phyloP scores from a whole-genome alignment of 2,797 vertebrate genomes.

The Enteromius anoplus region DNA sequence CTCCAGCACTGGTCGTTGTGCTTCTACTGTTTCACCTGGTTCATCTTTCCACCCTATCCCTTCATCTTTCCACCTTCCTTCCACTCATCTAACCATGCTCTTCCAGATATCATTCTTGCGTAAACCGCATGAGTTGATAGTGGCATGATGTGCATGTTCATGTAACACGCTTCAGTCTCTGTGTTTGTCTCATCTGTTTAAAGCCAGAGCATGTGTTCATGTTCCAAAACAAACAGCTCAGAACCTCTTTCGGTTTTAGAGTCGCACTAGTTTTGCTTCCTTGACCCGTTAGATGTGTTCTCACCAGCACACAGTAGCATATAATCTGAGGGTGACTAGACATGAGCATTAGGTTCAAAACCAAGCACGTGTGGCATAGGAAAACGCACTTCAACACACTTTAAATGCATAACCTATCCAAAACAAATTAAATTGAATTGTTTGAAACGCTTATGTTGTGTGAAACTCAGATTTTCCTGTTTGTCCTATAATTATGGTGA shows the following conservation, averaged over 20 bases:
- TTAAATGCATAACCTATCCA: background rate
- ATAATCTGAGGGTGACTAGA: background rate
- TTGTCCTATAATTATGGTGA: background rate
- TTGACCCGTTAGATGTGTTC: background rate
- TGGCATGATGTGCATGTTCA: constrained; percentile 25
- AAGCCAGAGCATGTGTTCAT: background rate
- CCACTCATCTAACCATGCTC: constrained; percentile 2
- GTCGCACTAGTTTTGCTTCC: background rate
- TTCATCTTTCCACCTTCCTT: background rate
- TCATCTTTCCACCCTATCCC: background rate
- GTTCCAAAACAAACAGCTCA: constrained; percentile 14
- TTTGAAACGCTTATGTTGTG: background rate
- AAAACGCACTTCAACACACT: background rate
- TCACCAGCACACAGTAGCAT: background rate
- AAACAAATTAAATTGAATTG: background rate
- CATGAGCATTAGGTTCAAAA: background rate
- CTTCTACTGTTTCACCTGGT: constrained; percentile 18
- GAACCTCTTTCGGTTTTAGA: constrained; percentile 10
- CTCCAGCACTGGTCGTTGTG: constrained; percentile 43
- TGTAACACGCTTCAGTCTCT: background rate
- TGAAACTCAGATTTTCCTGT: background rate
- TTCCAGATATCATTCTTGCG: background rate
- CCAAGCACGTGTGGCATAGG: background rate
- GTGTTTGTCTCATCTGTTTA: background rate
- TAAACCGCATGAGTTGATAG: constrained; percentile 27